Evolutionary conservation across 1,140 invertebrate species (phyloP), one percentile per base, ranked within the genome.

Genomic region (Drosophila leontia): DNA sequence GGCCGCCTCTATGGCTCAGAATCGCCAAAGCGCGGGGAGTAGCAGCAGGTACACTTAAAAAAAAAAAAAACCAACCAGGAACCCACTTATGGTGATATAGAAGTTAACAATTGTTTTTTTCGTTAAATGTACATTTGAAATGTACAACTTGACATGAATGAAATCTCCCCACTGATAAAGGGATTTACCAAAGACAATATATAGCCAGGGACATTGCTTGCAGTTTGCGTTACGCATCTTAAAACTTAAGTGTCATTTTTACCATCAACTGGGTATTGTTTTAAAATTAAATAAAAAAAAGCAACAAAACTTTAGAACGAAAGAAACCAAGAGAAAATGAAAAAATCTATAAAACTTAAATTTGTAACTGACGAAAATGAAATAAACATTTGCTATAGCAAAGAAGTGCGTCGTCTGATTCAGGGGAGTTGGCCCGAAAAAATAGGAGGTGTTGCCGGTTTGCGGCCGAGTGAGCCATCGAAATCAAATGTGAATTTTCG

Each of bases 401-500:
- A 34, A 17, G 0, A 37, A 19, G 17, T 19, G 17, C 6, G n/a
- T 34, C n/a, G 34, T 23, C 34, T 35, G 17, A 15, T 55, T 37
- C 12, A 5, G n/a, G 26, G 34, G 15, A 9, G 34, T 23, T 56
- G 34, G 12, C 2, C 26, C 26, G 3, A 35, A 53, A 32, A 19
- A n/a, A 11, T 19, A 1, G 4, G 15, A n/a, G 32, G 34, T 19
- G 17, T 11, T 35, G 32, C 50, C n/a, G 8, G 5, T 51, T 34
- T 17, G 26, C 34, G 11, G 3, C 23, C 13, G 17, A 17, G 12
- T 45, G 8, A 50, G 32, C 55, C 19, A 35, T 62, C 23, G 64
- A 62, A 78, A 72, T 82, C 61, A 78, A 68, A 62, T 74, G 58
- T 48, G 60, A 60, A 56, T 75, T 65, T 55, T 75, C 41, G 45